Evolutionary conservation across 2,888 invertebrate genomes (phyloP).

Genomic region (Platycheirus albimanus): DNA sequence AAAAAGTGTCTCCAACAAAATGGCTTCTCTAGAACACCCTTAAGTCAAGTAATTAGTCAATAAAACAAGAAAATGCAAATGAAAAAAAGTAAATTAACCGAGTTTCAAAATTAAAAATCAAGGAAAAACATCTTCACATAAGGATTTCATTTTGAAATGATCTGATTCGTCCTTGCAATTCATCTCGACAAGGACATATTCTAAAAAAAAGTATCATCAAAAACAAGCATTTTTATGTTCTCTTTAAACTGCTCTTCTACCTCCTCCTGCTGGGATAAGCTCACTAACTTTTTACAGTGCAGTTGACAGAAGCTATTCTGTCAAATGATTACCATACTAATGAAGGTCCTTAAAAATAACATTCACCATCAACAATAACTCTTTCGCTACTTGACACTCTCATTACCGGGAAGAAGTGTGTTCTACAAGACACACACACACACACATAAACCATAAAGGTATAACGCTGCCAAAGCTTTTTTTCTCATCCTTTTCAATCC

Average conservation of each 20-base stretch:
- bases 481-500: not conserved
- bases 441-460: not conserved
- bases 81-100: too few relatives aligned
- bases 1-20: too few relatives aligned
- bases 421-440: slow-evolving; percentile 3
- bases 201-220: too few relatives aligned
- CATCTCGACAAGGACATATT: too few relatives aligned
- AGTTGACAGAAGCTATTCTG: slow-evolving; percentile 38
- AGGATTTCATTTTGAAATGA: too few relatives aligned
- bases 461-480: not conserved
- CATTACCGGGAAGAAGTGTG: slow-evolving; percentile 55
- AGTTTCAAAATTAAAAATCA: too few relatives aligned
- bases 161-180: too few relatives aligned
- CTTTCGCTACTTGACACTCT: slow-evolving; percentile 56
- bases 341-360: slow-evolving; percentile 57
- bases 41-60: too few relatives aligned
- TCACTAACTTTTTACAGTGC: slow-evolving; percentile 30
- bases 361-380: slow-evolving; percentile 46
- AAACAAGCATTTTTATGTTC: too few relatives aligned
- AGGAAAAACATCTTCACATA: too few relatives aligned
- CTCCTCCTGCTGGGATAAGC: not conserved
- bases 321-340: slow-evolving; percentile 50
- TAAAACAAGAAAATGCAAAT: too few relatives aligned
- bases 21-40: too few relatives aligned
- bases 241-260: not conserved